Conservation (phyloP, 2,888 invertebrate genomes). For the Tribolium freemani region DNA sequence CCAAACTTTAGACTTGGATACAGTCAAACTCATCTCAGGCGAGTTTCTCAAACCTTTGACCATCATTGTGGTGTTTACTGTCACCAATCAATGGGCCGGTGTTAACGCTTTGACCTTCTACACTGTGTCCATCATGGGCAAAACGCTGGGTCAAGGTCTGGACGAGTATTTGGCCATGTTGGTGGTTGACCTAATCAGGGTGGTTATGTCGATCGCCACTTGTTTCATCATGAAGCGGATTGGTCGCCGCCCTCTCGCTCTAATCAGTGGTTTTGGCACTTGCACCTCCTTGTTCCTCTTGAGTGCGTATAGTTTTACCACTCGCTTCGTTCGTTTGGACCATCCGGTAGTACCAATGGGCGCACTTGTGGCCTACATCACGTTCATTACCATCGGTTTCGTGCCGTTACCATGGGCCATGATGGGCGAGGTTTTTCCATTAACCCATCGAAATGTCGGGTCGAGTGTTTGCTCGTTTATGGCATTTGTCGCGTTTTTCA, state of each 20-base stretch:
- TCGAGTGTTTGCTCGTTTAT: constrained; percentile 78
- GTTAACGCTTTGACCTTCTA: constrained; percentile 81
- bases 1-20: background rate
- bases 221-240: constrained; percentile 75
- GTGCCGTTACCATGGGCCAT: constrained; percentile 81
- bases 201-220: constrained; percentile 75
- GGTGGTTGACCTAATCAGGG: constrained; percentile 75
- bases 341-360: constrained; percentile 58
- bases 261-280: constrained; percentile 76
- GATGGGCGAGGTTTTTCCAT: constrained; percentile 79
- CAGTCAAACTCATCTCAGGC: background rate
- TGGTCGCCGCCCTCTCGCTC: constrained; percentile 76
- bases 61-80: constrained; percentile 76
- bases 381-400: constrained; percentile 74
- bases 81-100: constrained; percentile 79
- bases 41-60: constrained; percentile 73
- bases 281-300: constrained; percentile 70
- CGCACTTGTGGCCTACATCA: constrained; percentile 73
- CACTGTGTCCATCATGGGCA: constrained; percentile 76
- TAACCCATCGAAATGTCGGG: constrained; percentile 71
- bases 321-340: constrained; percentile 37
- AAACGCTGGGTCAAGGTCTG: constrained; percentile 72
- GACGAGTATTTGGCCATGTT: constrained; percentile 78
- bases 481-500: constrained; percentile 76
- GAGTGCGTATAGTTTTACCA: constrained; percentile 48